Percentiles rank a stretch among this genome's conserved stretches.
phyloP scores from a whole-genome alignment of 2,113 vertebrate genomes.

The Notiomystis cincta region DNA sequence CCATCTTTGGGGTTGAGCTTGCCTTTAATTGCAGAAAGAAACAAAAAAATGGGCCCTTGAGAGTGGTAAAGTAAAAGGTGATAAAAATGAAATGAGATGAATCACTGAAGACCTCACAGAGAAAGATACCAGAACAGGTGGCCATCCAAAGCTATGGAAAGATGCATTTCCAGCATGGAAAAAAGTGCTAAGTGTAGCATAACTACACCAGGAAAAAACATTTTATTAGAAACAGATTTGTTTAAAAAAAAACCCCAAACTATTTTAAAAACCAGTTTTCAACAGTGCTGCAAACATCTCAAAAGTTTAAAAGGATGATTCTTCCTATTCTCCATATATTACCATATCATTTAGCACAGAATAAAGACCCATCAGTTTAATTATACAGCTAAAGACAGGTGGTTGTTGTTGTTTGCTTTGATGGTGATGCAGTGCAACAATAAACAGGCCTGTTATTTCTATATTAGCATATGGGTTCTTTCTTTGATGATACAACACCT shows the following conservation, averaged over 20 bases:
- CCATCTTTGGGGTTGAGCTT: neutral
- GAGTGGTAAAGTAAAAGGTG: neutral
- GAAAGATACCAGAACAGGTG: neutral
- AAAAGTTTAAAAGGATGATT: neutral
- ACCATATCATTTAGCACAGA: slow-evolving; percentile 47
- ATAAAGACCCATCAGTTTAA: slow-evolving; percentile 52
- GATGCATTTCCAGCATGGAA: neutral
- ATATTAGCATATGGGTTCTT: slow-evolving; percentile 49
- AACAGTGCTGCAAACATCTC: neutral
- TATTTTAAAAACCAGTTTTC: neutral
- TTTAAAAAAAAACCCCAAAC: neutral
- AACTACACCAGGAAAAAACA: neutral
- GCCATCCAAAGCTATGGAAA: neutral
- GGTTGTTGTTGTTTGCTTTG: slow-evolving; percentile 69
- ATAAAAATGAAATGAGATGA: neutral
- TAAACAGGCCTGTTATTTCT: slow-evolving; percentile 60
- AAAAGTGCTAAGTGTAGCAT: neutral
- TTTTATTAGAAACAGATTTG: neutral
- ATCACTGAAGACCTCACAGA: neutral
- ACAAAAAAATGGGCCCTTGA: neutral
- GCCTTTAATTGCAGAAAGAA: neutral
- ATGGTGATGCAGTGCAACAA: slow-evolving; percentile 55
- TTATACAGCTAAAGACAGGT: slow-evolving; percentile 56
- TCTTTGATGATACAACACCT: slow-evolving; percentile 64
- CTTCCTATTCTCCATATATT: slow-evolving; percentile 14